Conservation (phyloP, 1,140 invertebrate species). For the Hestina assimilis region DNA sequence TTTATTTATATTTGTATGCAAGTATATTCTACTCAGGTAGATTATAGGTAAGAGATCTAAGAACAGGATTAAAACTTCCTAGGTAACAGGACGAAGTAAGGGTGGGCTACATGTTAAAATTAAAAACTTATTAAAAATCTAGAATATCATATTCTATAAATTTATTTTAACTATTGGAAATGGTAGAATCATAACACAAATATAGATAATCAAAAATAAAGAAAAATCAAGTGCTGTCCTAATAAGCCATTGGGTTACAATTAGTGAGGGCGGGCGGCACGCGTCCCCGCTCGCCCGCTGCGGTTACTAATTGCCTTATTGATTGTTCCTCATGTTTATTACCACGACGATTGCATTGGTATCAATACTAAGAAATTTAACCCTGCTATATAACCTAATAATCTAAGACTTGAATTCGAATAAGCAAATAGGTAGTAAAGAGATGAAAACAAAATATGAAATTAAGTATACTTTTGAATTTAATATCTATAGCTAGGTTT, state of each 20-base stretch:
- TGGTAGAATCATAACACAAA: not conserved
- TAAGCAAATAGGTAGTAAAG: no score
- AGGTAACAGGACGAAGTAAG: no score
- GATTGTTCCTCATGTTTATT: constrained; percentile 41
- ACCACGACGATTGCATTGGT: constrained; percentile 11
- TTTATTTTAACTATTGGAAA: not conserved
- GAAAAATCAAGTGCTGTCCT: constrained; percentile 2
- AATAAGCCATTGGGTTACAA: constrained; percentile 44
- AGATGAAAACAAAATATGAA: no score
- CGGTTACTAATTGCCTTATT: constrained; percentile 58
- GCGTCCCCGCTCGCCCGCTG: constrained; percentile 47
- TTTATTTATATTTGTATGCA: no score
- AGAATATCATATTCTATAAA: no score
- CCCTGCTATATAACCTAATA: constrained; percentile 3
- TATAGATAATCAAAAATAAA: not conserved
- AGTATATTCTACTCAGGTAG: no score
- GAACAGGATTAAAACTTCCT: no score
- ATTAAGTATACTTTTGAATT: no score
- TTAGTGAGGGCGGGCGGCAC: constrained; percentile 33
- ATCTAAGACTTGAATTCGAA: not conserved
- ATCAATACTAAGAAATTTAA: constrained; percentile 8
- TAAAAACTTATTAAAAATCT: no score
- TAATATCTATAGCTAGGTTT: no score
- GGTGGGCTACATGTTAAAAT: no score
- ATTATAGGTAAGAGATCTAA: no score